phyloP scores from a whole-genome alignment of 2,888 invertebrate genomes.

The Zonitis immaculata region DNA sequence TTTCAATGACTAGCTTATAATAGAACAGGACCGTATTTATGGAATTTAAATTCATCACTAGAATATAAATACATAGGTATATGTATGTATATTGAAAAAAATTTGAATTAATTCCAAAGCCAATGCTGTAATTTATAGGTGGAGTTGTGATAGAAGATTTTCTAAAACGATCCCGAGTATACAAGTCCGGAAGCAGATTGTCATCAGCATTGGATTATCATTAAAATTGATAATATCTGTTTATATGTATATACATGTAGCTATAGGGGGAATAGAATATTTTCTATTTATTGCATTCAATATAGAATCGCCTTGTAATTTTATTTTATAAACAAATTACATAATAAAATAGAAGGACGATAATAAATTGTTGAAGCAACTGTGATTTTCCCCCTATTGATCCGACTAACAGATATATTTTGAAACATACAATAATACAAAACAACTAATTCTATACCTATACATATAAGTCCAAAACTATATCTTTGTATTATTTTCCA shows the following conservation, averaged over 20 bases:
- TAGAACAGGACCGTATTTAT: not conserved
- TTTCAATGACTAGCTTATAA: not conserved
- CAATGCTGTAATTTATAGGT: not conserved
- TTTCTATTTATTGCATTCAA: constrained; percentile 55
- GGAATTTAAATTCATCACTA: too few species aligned
- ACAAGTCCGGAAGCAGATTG: constrained; percentile 25
- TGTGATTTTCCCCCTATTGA: not conserved
- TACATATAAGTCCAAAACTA: not conserved
- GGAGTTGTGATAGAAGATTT: not conserved
- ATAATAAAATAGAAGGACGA: constrained; percentile 15
- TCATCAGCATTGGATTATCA: constrained; percentile 25
- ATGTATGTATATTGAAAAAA: too few species aligned
- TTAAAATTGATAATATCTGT: constrained; percentile 24
- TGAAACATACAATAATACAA: too few species aligned
- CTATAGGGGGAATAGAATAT: constrained; percentile 67
- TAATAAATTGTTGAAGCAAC: constrained; percentile 6
- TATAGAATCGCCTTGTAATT: constrained; percentile 20
- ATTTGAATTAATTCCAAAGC: not conserved
- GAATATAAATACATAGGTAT: too few species aligned
- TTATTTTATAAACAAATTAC: constrained; percentile 15
- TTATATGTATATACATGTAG: too few species aligned
- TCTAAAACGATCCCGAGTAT: not conserved
- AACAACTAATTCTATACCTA: too few species aligned
- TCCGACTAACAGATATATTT: too few species aligned
- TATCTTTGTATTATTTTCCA: not conserved